Conservation (phyloP, 2,797 vertebrate species). For the Lagorchestes hirsutus region DNA sequence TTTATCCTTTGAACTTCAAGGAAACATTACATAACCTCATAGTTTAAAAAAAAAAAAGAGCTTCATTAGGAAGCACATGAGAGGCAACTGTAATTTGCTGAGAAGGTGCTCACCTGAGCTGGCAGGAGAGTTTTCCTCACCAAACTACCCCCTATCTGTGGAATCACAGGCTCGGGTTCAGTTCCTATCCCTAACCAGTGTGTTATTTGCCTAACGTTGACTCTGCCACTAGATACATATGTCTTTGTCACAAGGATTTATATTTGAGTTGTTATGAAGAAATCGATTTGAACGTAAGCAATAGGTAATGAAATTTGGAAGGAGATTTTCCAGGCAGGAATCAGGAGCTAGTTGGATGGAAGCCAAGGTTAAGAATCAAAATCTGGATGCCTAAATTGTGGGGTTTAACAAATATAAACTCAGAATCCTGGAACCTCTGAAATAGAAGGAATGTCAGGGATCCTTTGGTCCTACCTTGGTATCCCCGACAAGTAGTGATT, state of each 20-base stretch:
- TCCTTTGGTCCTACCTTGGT: not conserved
- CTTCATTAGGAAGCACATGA: not conserved
- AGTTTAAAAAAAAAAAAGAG: not conserved
- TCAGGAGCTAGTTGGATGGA: not conserved
- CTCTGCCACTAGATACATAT: not conserved
- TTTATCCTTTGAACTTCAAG: not conserved
- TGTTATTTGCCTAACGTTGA: not conserved
- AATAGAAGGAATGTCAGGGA: not conserved
- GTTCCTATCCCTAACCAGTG: not conserved
- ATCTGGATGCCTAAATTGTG: not conserved
- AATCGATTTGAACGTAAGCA: not conserved
- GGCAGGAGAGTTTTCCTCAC: not conserved
- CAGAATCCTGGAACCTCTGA: not conserved
- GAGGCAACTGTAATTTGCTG: not conserved
- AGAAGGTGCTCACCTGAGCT: not conserved
- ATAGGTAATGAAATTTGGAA: constrained; percentile 18
- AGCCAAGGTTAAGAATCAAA: not conserved
- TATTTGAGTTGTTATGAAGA: constrained; percentile 25
- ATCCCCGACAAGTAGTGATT: not conserved
- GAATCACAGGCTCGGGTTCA: not conserved
- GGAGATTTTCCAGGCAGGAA: not conserved
- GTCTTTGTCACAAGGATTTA: constrained; percentile 6
- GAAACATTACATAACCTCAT: not conserved
- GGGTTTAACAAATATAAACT: not conserved
- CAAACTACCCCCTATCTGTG: not conserved